These are phyloP conservation scores for Drosophila insularis DNA, from an alignment of 1,140 invertebrate genomes.

Conservation along the genomic window DNA sequence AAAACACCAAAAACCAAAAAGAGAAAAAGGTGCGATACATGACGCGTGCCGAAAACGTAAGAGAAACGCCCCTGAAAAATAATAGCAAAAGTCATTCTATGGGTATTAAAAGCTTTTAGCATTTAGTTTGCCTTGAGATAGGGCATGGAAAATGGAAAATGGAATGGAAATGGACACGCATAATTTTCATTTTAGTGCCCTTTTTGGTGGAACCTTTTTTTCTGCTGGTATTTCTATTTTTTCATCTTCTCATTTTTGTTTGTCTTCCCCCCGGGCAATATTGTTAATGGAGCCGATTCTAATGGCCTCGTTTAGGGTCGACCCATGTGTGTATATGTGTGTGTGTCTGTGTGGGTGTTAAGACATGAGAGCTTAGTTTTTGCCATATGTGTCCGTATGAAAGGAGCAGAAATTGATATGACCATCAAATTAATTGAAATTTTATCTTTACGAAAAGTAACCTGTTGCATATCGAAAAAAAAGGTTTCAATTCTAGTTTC, in stretches of 20 bases:
- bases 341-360: conserved; percentile 2
- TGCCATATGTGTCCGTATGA: conserved; percentile 54
- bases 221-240: not conserved
- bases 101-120: conserved; percentile 74
- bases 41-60: conserved; percentile 37
- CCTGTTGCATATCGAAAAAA: conserved; percentile 43
- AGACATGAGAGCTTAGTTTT: conserved; percentile 7
- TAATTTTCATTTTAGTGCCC: conserved; percentile 72
- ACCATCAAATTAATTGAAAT: conserved; percentile 66
- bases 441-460: conserved; percentile 26
- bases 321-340: conserved; percentile 1
- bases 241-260: conserved; percentile 1
- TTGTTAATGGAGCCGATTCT: conserved; percentile 75
- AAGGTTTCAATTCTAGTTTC: not conserved
- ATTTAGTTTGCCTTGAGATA: conserved; percentile 37
- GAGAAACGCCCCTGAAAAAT: conserved; percentile 23
- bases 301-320: conserved; percentile 52
- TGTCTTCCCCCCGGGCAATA: conserved; percentile 45
- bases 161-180: conserved; percentile 51
- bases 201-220: conserved; percentile 51
- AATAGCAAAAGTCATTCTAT: conserved; percentile 53
- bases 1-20: not conserved
- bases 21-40: conserved; percentile 36
- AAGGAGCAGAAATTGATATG: conserved; percentile 34
- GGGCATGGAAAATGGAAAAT: conserved; percentile 37